Percentiles rank a stretch among this genome's conserved stretches.
These are phyloP conservation scores for Zaprionus africanus DNA, from an alignment of 1,140 invertebrate species.

Conservation along the genomic window DNA sequence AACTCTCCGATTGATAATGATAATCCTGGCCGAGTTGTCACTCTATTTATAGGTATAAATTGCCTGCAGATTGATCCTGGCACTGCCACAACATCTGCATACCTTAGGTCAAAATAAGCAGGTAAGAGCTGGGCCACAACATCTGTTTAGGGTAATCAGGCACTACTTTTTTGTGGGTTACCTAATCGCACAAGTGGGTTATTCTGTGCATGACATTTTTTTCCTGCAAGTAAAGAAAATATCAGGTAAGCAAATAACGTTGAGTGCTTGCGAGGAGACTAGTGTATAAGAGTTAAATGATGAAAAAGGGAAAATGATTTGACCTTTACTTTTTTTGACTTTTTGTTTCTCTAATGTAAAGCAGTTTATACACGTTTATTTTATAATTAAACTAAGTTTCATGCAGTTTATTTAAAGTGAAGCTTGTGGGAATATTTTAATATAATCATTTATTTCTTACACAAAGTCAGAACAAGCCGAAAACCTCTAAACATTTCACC, in stretches of 20 bases:
- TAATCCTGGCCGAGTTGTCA: neutral
- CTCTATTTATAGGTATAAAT: neutral
- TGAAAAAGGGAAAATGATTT: neutral
- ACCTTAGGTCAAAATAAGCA: neutral
- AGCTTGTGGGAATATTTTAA: too few relatives aligned
- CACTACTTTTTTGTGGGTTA: neutral
- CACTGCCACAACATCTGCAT: neutral
- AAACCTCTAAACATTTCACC: neutral
- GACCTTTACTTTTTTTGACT: too few relatives aligned
- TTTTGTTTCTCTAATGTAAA: too few relatives aligned
- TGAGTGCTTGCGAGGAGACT: neutral
- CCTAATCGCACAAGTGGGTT: neutral
- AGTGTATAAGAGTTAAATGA: neutral
- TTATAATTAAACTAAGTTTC: too few relatives aligned
- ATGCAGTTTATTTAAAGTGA: too few relatives aligned
- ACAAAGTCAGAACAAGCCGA: neutral
- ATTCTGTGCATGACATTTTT: neutral
- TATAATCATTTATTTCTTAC: neutral
- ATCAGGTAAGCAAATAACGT: neutral
- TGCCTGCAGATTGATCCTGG: neutral
- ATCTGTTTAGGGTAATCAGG: neutral
- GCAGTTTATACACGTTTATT: too few relatives aligned
- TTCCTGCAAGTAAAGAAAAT: neutral
- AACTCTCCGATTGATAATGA: neutral
- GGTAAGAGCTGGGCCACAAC: neutral